Conservation (phyloP, 2,888 invertebrate genomes). For the Gortyna flavago region DNA sequence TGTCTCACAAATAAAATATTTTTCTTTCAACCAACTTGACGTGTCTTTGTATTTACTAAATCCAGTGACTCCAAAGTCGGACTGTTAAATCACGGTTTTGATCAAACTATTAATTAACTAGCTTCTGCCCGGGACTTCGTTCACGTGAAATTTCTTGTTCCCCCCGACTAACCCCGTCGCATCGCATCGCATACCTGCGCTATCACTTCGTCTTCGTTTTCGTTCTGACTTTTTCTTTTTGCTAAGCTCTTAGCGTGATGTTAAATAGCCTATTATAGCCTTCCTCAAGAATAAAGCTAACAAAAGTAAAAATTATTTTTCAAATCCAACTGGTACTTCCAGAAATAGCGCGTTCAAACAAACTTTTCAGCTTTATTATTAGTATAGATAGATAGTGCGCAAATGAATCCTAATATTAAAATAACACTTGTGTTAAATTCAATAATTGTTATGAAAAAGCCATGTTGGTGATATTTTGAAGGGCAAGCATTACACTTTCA, state of each 20-base stretch:
- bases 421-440: background rate
- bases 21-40: background rate
- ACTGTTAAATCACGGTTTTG: background rate
- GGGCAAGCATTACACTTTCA: background rate
- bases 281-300: background rate
- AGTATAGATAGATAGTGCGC: background rate
- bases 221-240: background rate
- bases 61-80: background rate
- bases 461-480: background rate
- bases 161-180: background rate
- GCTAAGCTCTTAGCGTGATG: background rate
- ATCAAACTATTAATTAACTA: background rate
- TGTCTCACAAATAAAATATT: no score
- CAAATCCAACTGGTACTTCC: background rate
- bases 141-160: background rate
- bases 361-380: no score
- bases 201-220: background rate
- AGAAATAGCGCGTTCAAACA: no score
- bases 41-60: background rate
- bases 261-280: background rate
- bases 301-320: background rate
- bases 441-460: background rate
- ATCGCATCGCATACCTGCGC: background rate
- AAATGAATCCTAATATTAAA: background rate
- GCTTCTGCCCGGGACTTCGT: background rate